A percentile compares a stretch with the other conserved stretches of the same genome.
These are phyloP conservation scores for Nasonia oneida DNA, from an alignment of 2,888 invertebrate species.

Conservation along the genomic window DNA sequence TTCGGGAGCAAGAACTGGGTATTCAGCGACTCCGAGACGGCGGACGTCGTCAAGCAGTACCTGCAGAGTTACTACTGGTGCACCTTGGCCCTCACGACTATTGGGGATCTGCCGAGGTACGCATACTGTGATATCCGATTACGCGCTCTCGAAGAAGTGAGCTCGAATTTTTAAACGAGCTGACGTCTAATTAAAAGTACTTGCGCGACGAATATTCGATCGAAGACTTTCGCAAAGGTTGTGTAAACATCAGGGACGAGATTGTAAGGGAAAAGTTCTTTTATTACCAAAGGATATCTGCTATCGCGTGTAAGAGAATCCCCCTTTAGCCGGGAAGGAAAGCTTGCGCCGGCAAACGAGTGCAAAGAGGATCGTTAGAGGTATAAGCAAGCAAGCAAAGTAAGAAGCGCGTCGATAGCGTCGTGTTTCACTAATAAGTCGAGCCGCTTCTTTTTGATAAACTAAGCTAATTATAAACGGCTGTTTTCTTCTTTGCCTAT, in stretches of 20 bases:
- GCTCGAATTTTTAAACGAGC: slow-evolving; percentile 27
- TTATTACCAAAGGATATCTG: slow-evolving; percentile 35
- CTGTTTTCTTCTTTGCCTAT: neutral
- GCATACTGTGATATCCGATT: neutral
- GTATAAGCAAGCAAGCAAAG: neutral
- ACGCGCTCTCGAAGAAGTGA: neutral
- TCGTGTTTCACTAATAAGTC: neutral
- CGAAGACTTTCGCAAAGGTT: slow-evolving; percentile 33
- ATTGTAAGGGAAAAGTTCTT: slow-evolving; percentile 25
- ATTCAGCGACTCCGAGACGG: slow-evolving; percentile 91
- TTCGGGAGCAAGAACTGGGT: slow-evolving; percentile 97
- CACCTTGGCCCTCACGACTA: slow-evolving; percentile 96
- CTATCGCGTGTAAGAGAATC: slow-evolving; percentile 44
- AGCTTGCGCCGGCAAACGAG: slow-evolving; percentile 18
- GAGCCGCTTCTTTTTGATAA: neutral
- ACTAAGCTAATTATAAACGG: slow-evolving; percentile 1
- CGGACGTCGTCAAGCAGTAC: slow-evolving; percentile 96
- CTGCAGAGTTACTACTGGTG: slow-evolving; percentile 99
- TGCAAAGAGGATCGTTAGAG: slow-evolving; percentile 13
- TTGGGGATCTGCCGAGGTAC: slow-evolving; percentile 84
- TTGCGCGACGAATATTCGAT: neutral
- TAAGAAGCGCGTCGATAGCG: neutral
- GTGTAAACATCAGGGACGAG: neutral
- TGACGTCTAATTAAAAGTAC: slow-evolving; percentile 33
- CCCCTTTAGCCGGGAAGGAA: slow-evolving; percentile 28